Base-by-base conservation (phyloP, 1,140 invertebrate genomes). In the Atta colombica region DNA sequence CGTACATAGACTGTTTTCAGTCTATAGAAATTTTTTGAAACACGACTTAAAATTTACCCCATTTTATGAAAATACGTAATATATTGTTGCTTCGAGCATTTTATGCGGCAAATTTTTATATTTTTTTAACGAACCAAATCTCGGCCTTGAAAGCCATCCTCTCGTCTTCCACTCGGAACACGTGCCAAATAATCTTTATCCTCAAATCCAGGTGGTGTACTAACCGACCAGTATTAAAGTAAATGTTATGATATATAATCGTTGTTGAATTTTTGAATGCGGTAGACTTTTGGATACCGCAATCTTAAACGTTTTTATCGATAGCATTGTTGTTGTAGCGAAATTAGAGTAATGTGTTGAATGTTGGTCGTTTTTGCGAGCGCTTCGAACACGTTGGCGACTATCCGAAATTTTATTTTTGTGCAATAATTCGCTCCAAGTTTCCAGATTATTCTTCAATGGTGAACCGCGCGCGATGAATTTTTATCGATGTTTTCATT, bases 161-260 rank as follows among this genome's bases (percentile, higher is more conserved):
- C 87, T 77, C 71, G 74, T 74, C 77, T 55, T 68, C 45, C 77
- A 72, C 25, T 35, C 7, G 65, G 18, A 61, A 69, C 60, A 66
- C 8, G 75, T 85, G 88, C 75, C 85, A 90, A 90, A 58, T n/a
- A 55, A 75, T 0, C 14, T 49, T 80, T 25, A 35, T 31, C 21
- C 65, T 71, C 25, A 65, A 53, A 61, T 16, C 75, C 35, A 75
- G 51, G 55, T 78, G 69, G 61, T 78, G 39, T 53, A 72, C 84
- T 68, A 49, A 82, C 68, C 72, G 77, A 89, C 85, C 88, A 90
- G 88, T 90, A 90, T 90, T 89, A 78, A 84, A 90, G 61, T 87
- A 89, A 63, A 80, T 87, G 60, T 51, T 89, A 78, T 45, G 39
- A 87, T 55, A 14, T 39, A 74, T 75, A 72, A 55, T 74, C 39